Percentiles rank a stretch among this genome's conserved stretches.
These are phyloP conservation scores for Chaetops frenatus DNA, from an alignment of 2,113 vertebrate genomes.

Conservation along the genomic window DNA sequence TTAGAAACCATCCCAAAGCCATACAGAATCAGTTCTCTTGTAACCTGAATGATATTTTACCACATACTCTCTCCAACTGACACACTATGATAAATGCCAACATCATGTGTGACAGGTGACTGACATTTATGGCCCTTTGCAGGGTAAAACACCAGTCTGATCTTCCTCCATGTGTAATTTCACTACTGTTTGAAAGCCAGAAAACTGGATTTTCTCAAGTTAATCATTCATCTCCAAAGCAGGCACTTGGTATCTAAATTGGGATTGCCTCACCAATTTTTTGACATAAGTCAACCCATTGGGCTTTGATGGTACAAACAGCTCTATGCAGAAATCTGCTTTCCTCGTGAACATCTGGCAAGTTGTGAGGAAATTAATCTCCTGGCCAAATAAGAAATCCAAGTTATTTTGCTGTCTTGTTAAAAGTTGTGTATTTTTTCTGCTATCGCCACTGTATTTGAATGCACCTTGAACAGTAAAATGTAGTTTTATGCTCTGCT, in stretches of 20 bases:
- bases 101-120: fast-evolving
- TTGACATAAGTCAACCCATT: background rate
- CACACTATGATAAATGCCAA: background rate
- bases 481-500: background rate
- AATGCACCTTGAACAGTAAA: background rate
- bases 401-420: background rate
- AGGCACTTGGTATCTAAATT: background rate
- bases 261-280: background rate
- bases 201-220: background rate
- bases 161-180: background rate
- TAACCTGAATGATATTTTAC: background rate
- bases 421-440: background rate
- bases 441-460: background rate
- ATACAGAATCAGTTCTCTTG: background rate
- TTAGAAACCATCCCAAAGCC: background rate
- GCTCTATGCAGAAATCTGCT: background rate
- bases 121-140: background rate
- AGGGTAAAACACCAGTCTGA: background rate
- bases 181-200: background rate
- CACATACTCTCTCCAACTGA: background rate
- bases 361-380: background rate
- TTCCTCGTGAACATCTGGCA: background rate
- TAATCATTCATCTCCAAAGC: background rate
- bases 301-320: background rate
- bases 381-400: background rate